Evolutionary conservation across 2,888 invertebrate genomes (phyloP), one percentile per base, ranked within the genome.

Genomic region (Erynnis tages): DNA sequence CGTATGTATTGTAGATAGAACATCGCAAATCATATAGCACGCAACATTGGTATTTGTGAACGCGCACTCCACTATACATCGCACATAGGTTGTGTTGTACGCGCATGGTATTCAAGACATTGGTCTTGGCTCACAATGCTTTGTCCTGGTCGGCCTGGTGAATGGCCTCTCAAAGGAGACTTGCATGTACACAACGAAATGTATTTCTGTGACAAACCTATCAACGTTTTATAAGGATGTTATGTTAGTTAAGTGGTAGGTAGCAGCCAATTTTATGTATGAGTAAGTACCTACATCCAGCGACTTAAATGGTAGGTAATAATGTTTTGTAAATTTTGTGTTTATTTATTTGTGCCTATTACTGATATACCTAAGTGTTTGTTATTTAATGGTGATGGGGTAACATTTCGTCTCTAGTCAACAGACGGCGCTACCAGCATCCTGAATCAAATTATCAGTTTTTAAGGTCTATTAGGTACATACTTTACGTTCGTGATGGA

Each of bases 91-190:
- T 58, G 54, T 72, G 58, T 75, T 78, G 77, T 69, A 63, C 61
- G 67, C 74, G 61, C 67, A 66, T 60, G 25, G 67, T 70, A 75
- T 73, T 73, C 69, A 80, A 82, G 79, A 82, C 79, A 79, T 76
- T 79, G 82, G 82, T 84, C 82, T 83, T 78, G 67, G 61, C 27
- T 65, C 70, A 79, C 76, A 80, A 76, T 71, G 79, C 82, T 79
- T 80, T 81, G 82, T 81, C 68, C 70, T 70, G 73, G 66, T 66
- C 72, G 71, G 65, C 69, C 69, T 72, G 67, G 73, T 77, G 76
- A 76, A 76, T 73, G 72, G 69, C 66, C 68, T 61, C 63, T 79
- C 72, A 78, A 81, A 79, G 75, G 73, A 66, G 63, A 61, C 37
- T 55, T 54, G 48, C 63, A 59, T 72, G 71, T 74, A 72, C 69